phyloP scores from a whole-genome alignment of 2,113 vertebrate genomes.

The Notiomystis cincta region DNA sequence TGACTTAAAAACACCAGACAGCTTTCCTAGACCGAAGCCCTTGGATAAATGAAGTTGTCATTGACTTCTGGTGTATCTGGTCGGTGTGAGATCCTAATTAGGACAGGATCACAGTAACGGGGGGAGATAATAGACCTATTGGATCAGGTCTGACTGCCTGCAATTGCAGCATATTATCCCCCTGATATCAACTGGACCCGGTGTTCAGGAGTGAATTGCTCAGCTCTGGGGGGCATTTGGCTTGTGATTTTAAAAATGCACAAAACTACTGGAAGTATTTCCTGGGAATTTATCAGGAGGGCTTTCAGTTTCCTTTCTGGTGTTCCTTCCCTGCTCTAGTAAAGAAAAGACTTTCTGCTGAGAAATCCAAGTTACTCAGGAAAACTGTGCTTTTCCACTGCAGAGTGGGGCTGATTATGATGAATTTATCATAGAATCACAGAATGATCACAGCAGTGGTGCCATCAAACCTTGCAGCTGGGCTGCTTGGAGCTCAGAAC shows the following conservation, averaged over 20 bases:
- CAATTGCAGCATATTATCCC: background rate
- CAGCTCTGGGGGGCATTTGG: background rate
- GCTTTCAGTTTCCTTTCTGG: background rate
- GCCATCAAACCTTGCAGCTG: background rate
- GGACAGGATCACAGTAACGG: slow-evolving; percentile 33
- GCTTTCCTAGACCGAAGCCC: slow-evolving; percentile 26
- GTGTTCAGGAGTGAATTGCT: background rate
- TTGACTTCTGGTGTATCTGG: slow-evolving; percentile 63
- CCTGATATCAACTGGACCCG: background rate
- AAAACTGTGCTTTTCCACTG: background rate
- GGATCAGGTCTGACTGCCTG: slow-evolving; percentile 19
- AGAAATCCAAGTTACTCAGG: background rate
- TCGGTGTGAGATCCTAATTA: slow-evolving; percentile 64
- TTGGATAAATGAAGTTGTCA: slow-evolving; percentile 67
- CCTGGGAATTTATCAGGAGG: background rate
- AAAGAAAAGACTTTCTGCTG: background rate
- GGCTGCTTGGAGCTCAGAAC: background rate
- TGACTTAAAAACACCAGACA: slow-evolving; percentile 65
- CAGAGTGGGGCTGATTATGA: background rate
- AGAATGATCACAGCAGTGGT: background rate
- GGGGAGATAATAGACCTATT: slow-evolving; percentile 40
- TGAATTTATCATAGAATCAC: background rate
- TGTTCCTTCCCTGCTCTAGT: background rate
- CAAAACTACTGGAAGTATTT: background rate
- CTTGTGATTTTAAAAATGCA: background rate